phyloP scores from a whole-genome alignment of 1,140 invertebrate genomes.

The Adelges cooleyi region DNA sequence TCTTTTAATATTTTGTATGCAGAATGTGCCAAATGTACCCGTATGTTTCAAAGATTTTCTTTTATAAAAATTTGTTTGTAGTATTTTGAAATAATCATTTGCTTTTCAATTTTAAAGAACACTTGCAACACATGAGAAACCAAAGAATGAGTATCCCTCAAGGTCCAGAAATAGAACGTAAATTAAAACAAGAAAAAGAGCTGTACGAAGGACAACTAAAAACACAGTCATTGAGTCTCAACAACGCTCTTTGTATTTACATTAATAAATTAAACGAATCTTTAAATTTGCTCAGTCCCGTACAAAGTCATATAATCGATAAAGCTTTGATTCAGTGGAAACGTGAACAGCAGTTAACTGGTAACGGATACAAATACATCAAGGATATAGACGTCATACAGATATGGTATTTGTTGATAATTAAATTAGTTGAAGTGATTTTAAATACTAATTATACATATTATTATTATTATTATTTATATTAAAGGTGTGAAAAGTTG shows the following conservation, averaged over 20 bases:
- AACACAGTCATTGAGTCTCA: conserved; percentile 15
- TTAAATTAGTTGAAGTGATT: not conserved
- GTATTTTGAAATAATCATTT: not conserved
- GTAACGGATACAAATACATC: conserved; percentile 77
- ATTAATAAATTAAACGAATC: conserved; percentile 20
- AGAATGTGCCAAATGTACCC: conserved; percentile 12
- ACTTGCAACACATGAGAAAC: conserved; percentile 17
- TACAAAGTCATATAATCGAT: conserved; percentile 45
- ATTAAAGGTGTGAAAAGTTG: conserved; percentile 66
- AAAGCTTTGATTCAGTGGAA: conserved; percentile 89
- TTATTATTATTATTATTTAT: not conserved
- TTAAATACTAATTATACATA: too few relatives aligned
- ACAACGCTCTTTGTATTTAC: conserved; percentile 21
- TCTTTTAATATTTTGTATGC: conserved; percentile 21
- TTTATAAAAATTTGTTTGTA: not conserved
- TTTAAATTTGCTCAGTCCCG: conserved; percentile 18
- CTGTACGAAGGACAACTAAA: conserved; percentile 22
- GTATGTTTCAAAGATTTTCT: not conserved
- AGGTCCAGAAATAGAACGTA: conserved; percentile 20
- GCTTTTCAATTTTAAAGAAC: not conserved
- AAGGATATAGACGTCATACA: conserved; percentile 76
- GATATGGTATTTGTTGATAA: conserved; percentile 72
- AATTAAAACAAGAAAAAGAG: conserved; percentile 27
- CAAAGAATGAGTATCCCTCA: conserved; percentile 24
- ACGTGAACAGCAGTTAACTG: conserved; percentile 79